Conservation (phyloP, 1,140 invertebrate genomes). For the Drosophila tristis region DNA sequence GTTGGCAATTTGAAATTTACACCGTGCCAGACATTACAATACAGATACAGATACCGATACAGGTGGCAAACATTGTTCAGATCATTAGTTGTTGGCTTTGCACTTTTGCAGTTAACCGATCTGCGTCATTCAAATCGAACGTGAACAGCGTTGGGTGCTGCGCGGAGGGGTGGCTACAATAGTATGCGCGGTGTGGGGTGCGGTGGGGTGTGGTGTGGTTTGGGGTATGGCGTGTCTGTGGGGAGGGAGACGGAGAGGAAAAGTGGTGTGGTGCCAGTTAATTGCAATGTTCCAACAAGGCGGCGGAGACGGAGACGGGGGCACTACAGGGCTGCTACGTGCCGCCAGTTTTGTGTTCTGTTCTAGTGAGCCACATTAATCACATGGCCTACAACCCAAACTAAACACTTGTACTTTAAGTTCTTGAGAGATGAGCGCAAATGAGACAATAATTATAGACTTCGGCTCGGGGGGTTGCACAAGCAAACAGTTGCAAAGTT, state of each 20-base stretch:
- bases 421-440: too few species aligned
- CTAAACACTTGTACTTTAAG: too few species aligned
- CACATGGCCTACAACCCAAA: not conserved
- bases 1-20: slow-evolving; percentile 58
- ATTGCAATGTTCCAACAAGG: slow-evolving; percentile 47
- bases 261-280: slow-evolving; percentile 23
- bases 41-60: slow-evolving; percentile 13
- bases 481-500: too few species aligned
- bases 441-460: too few species aligned
- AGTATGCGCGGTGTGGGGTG: slow-evolving; percentile 1
- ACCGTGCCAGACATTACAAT: slow-evolving; percentile 14
- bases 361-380: slow-evolving; percentile 6
- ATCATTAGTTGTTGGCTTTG: slow-evolving; percentile 66
- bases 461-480: too few species aligned
- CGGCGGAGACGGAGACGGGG: too few species aligned
- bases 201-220: not conserved
- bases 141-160: slow-evolving; percentile 25
- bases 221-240: not conserved
- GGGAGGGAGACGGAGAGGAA: not conserved
- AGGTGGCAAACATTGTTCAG: slow-evolving; percentile 60
- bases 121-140: slow-evolving; percentile 75
- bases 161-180: not conserved
- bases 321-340: too few species aligned
- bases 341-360: not conserved
- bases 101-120: slow-evolving; percentile 54